phyloP scores from a whole-genome alignment of 2,797 vertebrate genomes.

The Psittacula derbiana region DNA sequence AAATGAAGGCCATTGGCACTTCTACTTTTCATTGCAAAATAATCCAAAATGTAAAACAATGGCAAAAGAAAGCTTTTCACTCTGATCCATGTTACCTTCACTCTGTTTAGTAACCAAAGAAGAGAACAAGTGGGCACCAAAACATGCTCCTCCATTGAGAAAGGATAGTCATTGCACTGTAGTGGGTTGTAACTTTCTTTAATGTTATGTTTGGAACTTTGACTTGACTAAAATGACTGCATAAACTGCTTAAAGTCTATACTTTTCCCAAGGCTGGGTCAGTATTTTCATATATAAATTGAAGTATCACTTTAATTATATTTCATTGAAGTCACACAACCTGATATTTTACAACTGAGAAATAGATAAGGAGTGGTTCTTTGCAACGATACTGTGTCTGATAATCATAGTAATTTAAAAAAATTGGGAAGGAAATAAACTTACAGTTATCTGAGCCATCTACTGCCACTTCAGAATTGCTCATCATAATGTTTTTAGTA shows the following conservation, averaged over 20 bases:
- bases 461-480: neutral
- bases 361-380: neutral
- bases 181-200: neutral
- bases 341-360: neutral
- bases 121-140: neutral
- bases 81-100: neutral
- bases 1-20: neutral
- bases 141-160: neutral
- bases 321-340: neutral
- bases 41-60: constrained; percentile 7
- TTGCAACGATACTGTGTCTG: neutral
- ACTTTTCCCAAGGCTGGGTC: neutral
- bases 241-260: neutral
- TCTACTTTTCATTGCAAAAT: constrained; percentile 1
- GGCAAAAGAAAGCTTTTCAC: constrained; percentile 20
- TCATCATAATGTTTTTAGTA: neutral
- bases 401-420: constrained; percentile 8
- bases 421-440: neutral
- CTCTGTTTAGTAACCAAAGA: neutral
- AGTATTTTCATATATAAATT: neutral
- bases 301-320: neutral
- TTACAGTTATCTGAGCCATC: neutral
- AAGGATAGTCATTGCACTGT: neutral
- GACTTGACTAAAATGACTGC: neutral
- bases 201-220: neutral